A percentile compares a stretch with the other conserved stretches of the same genome.
Evolutionary conservation across 2,113 vertebrate species (phyloP).

Genomic region (Hylia prasina): DNA sequence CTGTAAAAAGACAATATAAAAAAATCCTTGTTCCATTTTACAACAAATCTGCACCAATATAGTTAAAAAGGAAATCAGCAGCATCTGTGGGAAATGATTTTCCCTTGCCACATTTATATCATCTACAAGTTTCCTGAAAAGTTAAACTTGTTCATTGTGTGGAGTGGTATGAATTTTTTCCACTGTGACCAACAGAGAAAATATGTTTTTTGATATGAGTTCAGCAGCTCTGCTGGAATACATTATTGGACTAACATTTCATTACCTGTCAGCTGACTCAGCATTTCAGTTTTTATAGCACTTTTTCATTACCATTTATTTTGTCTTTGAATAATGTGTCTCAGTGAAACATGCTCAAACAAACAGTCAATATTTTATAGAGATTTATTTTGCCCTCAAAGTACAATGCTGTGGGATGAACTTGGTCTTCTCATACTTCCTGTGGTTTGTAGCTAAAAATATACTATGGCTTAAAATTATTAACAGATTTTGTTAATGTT

Average conservation of each 20-base stretch:
- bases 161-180: neutral
- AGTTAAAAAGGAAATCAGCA: neutral
- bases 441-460: neutral
- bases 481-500: neutral
- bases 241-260: neutral
- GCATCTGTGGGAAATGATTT: neutral
- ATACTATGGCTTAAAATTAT: neutral
- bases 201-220: neutral
- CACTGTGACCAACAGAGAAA: neutral
- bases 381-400: neutral
- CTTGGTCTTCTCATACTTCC: neutral
- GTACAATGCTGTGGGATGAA: neutral
- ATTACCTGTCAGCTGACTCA: neutral
- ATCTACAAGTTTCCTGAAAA: neutral
- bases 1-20: neutral
- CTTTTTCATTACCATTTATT: neutral
- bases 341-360: neutral
- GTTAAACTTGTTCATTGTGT: neutral
- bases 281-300: neutral
- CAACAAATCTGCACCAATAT: fast-evolving
- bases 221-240: neutral
- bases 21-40: neutral
- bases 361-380: neutral
- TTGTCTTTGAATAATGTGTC: neutral
- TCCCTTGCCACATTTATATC: neutral